These are phyloP conservation scores for Zaprionus vittiger DNA, from an alignment of 1,140 invertebrate genomes.

Conservation along the genomic window DNA sequence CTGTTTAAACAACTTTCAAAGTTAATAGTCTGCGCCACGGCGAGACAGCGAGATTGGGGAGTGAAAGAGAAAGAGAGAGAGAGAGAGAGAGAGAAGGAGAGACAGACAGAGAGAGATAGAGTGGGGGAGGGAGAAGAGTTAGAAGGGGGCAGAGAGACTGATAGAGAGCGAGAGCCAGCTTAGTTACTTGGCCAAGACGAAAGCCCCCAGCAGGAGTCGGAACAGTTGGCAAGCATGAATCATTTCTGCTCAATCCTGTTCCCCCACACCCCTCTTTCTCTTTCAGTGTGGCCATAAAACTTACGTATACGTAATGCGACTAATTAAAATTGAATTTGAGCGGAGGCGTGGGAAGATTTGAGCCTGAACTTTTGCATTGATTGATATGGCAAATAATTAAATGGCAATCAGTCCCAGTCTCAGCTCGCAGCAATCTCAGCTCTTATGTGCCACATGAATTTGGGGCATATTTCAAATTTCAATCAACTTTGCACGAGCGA, in stretches of 20 bases:
- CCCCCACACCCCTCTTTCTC: conserved; percentile 14
- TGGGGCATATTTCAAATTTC: background rate
- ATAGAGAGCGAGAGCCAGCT: conserved; percentile 20
- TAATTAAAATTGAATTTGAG: conserved; percentile 76
- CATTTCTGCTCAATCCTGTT: conserved; percentile 58
- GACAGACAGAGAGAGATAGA: conserved; percentile 17
- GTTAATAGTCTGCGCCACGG: conserved; percentile 80
- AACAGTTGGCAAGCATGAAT: conserved; percentile 57
- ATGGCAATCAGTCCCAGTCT: conserved; percentile 25
- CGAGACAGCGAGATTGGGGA: conserved; percentile 68
- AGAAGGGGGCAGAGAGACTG: background rate
- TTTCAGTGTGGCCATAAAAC: conserved; percentile 26
- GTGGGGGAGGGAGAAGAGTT: background rate
- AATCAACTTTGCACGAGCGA: background rate
- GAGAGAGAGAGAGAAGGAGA: background rate
- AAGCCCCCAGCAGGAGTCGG: conserved; percentile 70
- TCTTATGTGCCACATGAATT: background rate
- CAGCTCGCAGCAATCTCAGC: background rate
- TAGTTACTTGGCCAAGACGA: conserved; percentile 41
- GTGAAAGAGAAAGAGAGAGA: conserved; percentile 22
- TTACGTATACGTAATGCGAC: conserved; percentile 76
- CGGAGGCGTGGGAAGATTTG: conserved; percentile 46
- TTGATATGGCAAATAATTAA: conserved; percentile 50
- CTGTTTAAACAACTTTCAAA: conserved; percentile 83
- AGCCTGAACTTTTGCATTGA: conserved; percentile 32